Evolutionary conservation across 1,140 invertebrate species (phyloP), one percentile per base, ranked within the genome.

Genomic region (Pomacea maculata): DNA sequence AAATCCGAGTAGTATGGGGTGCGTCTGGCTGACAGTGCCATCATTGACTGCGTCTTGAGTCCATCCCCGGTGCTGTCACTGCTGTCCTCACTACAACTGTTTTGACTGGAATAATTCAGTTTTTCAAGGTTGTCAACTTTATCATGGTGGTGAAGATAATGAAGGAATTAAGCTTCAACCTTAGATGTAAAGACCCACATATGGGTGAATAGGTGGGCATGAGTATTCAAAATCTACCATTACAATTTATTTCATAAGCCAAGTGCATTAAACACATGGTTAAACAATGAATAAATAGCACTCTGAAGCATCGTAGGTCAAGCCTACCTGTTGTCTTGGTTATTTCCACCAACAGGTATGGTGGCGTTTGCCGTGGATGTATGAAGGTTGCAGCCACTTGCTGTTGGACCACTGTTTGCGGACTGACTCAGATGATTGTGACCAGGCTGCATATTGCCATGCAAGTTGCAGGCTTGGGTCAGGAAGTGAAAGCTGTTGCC

Each of bases 1-100:
- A 78, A 14, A 65, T 78, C 77, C 45, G 54, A 67, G 77, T 78
- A 70, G 67, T 78, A 78, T 8, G 77, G 77, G 57, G 65, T 78
- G 8, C 77, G 77, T 2, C 77, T 64, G 7, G 77, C 29, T 7
- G 77, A 55, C 77, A 78, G 9, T 7, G 77, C 65, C 34, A 78
- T 21, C 9, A 65, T 65, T 45, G 77, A 78, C 77, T 78, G 77
- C 0, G 65, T 67, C 54, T 78, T 78, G n/a, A 78, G 45, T 6
- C 68, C 67, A 11, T 78, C 77, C 45, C 77, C 70, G 64, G 6
- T 34, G 17, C 63, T 65, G 54, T 67, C 70, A 25, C 70, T 67
- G 61, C 77, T 78, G 65, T 78, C 77, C 6, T 78, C 77, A 52
- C 77, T 78, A 10, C 45, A 67, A 52, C 77, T 78, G 77, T 34